Base-by-base conservation (phyloP, 2,113 vertebrate genomes). In the Camelus bactrianus region DNA sequence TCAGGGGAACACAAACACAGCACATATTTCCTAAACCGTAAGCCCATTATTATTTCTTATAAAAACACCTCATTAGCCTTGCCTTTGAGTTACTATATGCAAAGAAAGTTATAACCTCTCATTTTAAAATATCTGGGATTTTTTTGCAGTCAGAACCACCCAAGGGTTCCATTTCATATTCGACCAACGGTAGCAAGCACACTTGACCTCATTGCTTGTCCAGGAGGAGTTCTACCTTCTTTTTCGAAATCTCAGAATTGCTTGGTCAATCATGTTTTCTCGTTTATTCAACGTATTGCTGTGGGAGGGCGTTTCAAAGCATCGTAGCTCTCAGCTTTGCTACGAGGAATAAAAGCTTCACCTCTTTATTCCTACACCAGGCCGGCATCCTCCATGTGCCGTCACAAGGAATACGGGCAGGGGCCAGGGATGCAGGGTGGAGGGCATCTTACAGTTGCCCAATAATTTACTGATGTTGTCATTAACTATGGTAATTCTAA, bases 401-500 rank as follows among this genome's bases (percentile, higher is more conserved):
- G 17, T 10, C 60, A 11, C 16, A 62, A 79, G 15, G 3, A 75
- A 52, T 24, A 17, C 4, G 9, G 84, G 2, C 10, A 46, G 20
- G 16, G 13, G 60, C 48, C 50, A 54, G 42, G 50, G 19, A 30
- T 75, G 1, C 67, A 22, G 10, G 10, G 22, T n/a, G 54, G 2
- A 26, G 46, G 4, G 4, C 14, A 54, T 73, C 20, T 85, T 64
- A 35, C 14, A 13, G 38, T 30, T 56, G 50, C 86, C 6, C 1
- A 4, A 24, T 5, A 67, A 75, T 77, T 86, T 72, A 4, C 65
- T 62, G 56, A 14, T 72, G 8, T 32, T 75, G 4, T 4, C 32
- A 52, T 52, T 89, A 84, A 4, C 24, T 65, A 56, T 86, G 62
- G 50, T 79, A 62, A 93, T 79, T 52, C 72, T 30, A 56, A 58